Conservation (phyloP, 2,888 invertebrate genomes). For the Epirrita christyi region DNA sequence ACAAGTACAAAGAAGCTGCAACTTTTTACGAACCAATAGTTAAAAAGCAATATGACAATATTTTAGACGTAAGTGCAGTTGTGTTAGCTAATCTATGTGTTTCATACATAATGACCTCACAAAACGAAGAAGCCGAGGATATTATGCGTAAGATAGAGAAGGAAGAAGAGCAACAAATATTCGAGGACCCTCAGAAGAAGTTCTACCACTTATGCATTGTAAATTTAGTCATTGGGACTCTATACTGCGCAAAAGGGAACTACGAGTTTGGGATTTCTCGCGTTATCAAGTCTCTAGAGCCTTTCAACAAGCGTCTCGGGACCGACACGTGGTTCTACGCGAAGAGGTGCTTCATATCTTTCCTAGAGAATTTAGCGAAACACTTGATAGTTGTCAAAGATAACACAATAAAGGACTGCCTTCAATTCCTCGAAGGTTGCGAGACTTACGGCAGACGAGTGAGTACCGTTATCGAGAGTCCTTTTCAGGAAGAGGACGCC, state of each 20-base stretch:
- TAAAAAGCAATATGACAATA: constrained; percentile 96
- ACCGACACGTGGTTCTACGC: constrained; percentile 99
- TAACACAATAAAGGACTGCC: constrained; percentile 93
- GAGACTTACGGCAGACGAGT: constrained; percentile 94
- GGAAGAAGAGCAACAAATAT: constrained; percentile 96
- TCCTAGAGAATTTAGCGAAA: constrained; percentile 95
- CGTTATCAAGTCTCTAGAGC: constrained; percentile 98
- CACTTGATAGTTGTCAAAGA: constrained; percentile 95
- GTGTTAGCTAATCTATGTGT: constrained; percentile 99
- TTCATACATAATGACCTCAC: constrained; percentile 99
- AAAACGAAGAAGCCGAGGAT: constrained; percentile 99
- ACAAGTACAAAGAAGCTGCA: constrained; percentile 98
- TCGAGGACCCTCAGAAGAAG: constrained; percentile 97
- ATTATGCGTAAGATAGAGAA: constrained; percentile 99
- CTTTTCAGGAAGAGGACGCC: constrained; percentile 88
- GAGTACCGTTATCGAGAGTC: constrained; percentile 92
- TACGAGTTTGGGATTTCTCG: constrained; percentile 99
- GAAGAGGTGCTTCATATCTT: constrained; percentile 97
- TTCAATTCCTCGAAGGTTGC: constrained; percentile 95
- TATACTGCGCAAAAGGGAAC: constrained; percentile 99
- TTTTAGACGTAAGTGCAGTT: constrained; percentile 98
- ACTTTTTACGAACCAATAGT: constrained; percentile 99
- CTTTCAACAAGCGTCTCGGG: constrained; percentile 96
- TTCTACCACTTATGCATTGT: constrained; percentile 98
- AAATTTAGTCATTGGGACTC: constrained; percentile 98